Evolutionary conservation across 2,888 invertebrate species (phyloP).

Genomic region (Pseudococcus jackbeardsleyi): DNA sequence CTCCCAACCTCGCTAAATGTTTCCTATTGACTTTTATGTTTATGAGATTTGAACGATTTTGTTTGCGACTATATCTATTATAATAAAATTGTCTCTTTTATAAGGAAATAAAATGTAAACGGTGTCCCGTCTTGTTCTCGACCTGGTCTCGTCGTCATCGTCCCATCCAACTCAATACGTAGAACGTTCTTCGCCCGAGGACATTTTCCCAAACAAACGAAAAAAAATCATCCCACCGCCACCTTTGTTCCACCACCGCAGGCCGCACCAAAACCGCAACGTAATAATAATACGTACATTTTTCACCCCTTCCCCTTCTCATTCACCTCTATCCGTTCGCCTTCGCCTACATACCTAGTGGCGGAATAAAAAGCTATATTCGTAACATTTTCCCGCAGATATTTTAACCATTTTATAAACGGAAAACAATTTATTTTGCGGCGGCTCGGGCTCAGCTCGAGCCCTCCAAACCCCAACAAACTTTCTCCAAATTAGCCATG

Average conservation of each 20-base stretch:
- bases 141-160: background rate
- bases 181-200: background rate
- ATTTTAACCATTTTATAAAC: constrained; percentile 52
- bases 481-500: constrained; percentile 44
- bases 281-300: too few relatives aligned
- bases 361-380: background rate
- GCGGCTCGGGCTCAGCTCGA: background rate
- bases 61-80: constrained; percentile 13
- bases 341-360: too few relatives aligned
- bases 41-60: constrained; percentile 28
- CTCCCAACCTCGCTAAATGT: background rate
- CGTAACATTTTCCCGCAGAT: background rate
- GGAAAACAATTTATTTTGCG: constrained; percentile 46
- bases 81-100: constrained; percentile 20
- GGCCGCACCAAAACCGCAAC: background rate
- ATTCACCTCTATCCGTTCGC: too few relatives aligned
- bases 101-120: constrained; percentile 9
- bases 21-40: constrained; percentile 36
- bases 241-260: too few relatives aligned
- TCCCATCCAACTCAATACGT: background rate
- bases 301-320: too few relatives aligned
- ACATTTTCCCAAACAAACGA: background rate
- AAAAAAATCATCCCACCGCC: background rate
- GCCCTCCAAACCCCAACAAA: background rate
- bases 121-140: background rate